Percentiles rank a stretch among this genome's conserved stretches.
These are phyloP conservation scores for Oxyteleia sp. DNA, from an alignment of 2,888 invertebrate species.

Conservation along the genomic window DNA sequence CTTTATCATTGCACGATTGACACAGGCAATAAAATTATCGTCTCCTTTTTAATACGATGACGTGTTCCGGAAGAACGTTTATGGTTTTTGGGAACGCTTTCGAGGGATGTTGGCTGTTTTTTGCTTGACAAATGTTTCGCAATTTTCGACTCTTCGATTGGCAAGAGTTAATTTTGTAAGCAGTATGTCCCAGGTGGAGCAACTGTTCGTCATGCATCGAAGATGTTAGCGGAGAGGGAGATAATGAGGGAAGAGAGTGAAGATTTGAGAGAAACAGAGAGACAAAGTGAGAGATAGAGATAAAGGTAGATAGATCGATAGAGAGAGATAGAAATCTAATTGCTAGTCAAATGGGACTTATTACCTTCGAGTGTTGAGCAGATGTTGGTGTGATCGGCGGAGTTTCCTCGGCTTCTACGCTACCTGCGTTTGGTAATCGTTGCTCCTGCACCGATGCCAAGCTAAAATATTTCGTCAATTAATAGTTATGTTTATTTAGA, in stretches of 20 bases:
- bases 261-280: conserved; percentile 75
- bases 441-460: conserved; percentile 99
- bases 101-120: conserved; percentile 8
- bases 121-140: neutral
- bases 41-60: conserved; percentile 39
- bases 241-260: conserved; percentile 69
- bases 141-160: conserved; percentile 17
- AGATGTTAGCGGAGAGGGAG: conserved; percentile 66
- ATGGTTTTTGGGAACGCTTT: neutral
- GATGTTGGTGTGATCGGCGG: conserved; percentile 90
- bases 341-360: conserved; percentile 52
- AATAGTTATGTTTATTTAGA: neutral
- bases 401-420: conserved; percentile 89
- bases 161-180: conserved; percentile 67
- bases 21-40: conserved; percentile 5
- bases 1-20: conserved; percentile 26
- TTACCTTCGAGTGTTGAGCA: conserved; percentile 93
- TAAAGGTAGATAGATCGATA: conserved; percentile 54
- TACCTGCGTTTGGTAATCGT: conserved; percentile 91
- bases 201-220: conserved; percentile 72
- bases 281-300: conserved; percentile 67
- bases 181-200: conserved; percentile 70
- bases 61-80: conserved; percentile 31
- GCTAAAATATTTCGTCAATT: conserved; percentile 88
- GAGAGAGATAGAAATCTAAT: conserved; percentile 65